Percentiles rank a stretch among this genome's conserved stretches.
phyloP scores from a whole-genome alignment of 2,113 vertebrate genomes.

The Rhineura floridana region DNA sequence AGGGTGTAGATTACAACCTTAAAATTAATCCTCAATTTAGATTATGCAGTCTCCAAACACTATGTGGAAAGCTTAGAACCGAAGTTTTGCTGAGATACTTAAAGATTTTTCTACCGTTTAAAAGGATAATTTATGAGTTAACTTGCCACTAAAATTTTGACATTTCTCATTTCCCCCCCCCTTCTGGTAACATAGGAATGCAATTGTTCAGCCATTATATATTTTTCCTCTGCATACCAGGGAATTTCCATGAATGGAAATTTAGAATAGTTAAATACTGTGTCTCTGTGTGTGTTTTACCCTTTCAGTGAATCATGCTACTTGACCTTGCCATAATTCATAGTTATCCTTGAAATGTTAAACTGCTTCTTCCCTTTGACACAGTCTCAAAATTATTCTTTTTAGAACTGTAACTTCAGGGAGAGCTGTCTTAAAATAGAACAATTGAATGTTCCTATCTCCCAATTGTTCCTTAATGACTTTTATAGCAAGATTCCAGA shows the following conservation, averaged over 20 bases:
- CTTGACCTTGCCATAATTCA: slow-evolving; percentile 60
- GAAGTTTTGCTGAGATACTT: background rate
- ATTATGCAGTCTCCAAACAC: background rate
- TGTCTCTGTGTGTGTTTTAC: slow-evolving; percentile 40
- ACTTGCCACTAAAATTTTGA: slow-evolving; percentile 37
- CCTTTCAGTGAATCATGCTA: slow-evolving; percentile 20
- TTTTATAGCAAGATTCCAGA: background rate
- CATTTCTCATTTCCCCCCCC: background rate
- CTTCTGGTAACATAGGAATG: slow-evolving; percentile 53
- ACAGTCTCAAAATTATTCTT: slow-evolving; percentile 25
- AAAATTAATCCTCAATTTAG: background rate
- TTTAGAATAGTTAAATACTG: slow-evolving; percentile 56
- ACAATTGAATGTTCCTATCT: background rate
- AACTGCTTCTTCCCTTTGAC: slow-evolving; percentile 38
- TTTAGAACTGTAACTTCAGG: slow-evolving; percentile 34
- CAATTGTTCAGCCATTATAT: slow-evolving; percentile 55
- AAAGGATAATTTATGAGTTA: background rate
- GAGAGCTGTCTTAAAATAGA: slow-evolving; percentile 11
- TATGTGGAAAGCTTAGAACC: background rate
- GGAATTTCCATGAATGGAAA: slow-evolving; percentile 62
- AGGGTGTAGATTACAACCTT: no score
- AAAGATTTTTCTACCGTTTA: slow-evolving; percentile 1
- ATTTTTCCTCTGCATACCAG: slow-evolving; percentile 58
- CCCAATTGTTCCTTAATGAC: slow-evolving; percentile 33
- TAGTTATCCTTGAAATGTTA: slow-evolving; percentile 59